Base-by-base conservation (phyloP, 2,113 vertebrate genomes). In the Dasyornis broadbenti region DNA sequence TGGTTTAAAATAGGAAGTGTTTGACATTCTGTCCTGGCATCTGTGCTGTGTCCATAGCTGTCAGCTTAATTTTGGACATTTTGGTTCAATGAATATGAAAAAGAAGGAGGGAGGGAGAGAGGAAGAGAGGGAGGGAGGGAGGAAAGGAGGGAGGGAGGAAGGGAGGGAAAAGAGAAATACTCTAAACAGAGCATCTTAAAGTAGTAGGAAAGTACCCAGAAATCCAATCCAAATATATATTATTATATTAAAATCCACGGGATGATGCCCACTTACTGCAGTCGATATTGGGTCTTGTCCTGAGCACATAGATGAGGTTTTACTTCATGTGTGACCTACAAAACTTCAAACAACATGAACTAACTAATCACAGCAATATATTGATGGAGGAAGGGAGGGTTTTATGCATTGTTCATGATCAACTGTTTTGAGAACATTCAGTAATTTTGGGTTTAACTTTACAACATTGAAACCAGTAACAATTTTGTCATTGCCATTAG, bases 271-370 rank as follows among this genome's bases (percentile, higher is more conserved):
- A 30, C 52, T 83, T 45, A 45, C 23, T 63, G 47, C 23, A 73
- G 30, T 28, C 0, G 0, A 5, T 5, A 5, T 14, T 73, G 56
- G 21, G 12, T 56, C n/a, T 13, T 49, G 31, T 66, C 33, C 39
- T 70, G 24, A 86, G 28, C 11, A 33, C 45, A 39, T 6, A 47
- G 23, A 33, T 26, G 3, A n/a, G 22, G 39, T 24, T 53, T 82
- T 87, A 40, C 27, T 82, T 90, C 16, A 53, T 14, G 30, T 88
- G 30, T 26, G 33, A 59, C 53, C 13, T 61, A 70, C 23, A 70
- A 72, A 59, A 71, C 20, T 39, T 82, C 64, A 79, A n/a, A 82
- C 19, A 33, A 21, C 0, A 2, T 39, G 12, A 89, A 47, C 33
- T 81, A 69, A 76, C 15, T 54, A 71, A 59, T 7, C 2, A 6